phyloP scores from a whole-genome alignment of 2,113 vertebrate genomes.

The Heterocephalus glaber region DNA sequence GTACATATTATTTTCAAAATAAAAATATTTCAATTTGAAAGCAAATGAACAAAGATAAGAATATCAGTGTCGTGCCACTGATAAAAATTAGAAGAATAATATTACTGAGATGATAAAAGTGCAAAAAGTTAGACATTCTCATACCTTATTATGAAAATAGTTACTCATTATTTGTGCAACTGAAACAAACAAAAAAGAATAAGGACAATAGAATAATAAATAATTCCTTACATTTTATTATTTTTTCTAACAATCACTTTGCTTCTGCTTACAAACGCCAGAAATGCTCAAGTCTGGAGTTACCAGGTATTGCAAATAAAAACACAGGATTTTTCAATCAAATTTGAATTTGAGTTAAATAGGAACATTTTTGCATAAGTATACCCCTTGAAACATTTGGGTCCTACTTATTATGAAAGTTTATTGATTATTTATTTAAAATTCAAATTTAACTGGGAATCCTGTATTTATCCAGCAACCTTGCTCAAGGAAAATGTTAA shows the following conservation, averaged over 20 bases:
- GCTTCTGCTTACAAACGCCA: background rate
- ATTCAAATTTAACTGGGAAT: background rate
- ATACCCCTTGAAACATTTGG: background rate
- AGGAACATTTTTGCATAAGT: background rate
- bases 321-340: background rate
- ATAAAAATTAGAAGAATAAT: background rate
- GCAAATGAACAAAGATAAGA: background rate
- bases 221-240: background rate
- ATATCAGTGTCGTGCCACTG: background rate
- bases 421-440: background rate
- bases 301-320: background rate
- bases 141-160: background rate
- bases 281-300: background rate
- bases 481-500: background rate
- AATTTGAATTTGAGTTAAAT: conserved; percentile 45
- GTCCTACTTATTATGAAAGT: background rate
- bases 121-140: background rate
- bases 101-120: background rate
- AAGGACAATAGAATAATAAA: background rate
- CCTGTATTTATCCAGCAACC: background rate
- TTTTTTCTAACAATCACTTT: background rate
- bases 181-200: background rate
- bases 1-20: background rate
- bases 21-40: background rate
- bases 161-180: background rate